Base-by-base conservation (phyloP, 2,888 invertebrate species). In the Drosophila quinaria region DNA sequence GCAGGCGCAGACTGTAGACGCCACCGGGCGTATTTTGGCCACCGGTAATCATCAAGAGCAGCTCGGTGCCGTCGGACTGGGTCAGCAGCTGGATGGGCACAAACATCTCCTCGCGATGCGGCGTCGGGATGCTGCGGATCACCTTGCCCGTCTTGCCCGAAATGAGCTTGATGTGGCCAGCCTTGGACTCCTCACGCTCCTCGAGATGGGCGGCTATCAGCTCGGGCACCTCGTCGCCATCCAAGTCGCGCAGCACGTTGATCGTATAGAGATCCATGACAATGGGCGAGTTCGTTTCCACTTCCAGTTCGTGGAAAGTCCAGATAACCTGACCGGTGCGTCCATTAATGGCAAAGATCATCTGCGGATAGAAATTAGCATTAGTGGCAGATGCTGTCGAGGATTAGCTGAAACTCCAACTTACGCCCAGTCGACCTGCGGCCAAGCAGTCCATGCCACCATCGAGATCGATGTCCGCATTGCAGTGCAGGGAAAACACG, bases 401-500 rank as follows among this genome's bases (percentile, higher is more conserved):
- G 15, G 5, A 9, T 29, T 8, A 33, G 47, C 51, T 55, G 6
- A 13, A 19, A 1, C 15, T 29, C 1, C 4, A 6, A 90, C 93
- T 93, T 91, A 96, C 96, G 81, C 96, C 97, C 78, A 95, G 94
- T 69, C 95, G 93, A 22, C 97, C 97, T 10, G 95, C 95, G 33
- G 95, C 94, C 52, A 97, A 91, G 90, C 97, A 97, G 91, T 97
- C 97, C 41, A 93, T 93, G 59, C 95, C 93, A 5, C 94, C 94
- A 92, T 97, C 97, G 6, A 92, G 92, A 85, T 95, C 95, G 9
- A 97, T 91, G 91, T 97, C 97, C 15, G 94, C 93, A 17, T 94
- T 94, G 91, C 97, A 97, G 81, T 96, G 95, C 31, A 97, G 89
- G 0, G 95, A 95, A 91, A 95, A 96, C 17, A 97, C 94, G 76